phyloP scores from a whole-genome alignment of 2,113 vertebrate species.

The Pachycephala philippinensis region DNA sequence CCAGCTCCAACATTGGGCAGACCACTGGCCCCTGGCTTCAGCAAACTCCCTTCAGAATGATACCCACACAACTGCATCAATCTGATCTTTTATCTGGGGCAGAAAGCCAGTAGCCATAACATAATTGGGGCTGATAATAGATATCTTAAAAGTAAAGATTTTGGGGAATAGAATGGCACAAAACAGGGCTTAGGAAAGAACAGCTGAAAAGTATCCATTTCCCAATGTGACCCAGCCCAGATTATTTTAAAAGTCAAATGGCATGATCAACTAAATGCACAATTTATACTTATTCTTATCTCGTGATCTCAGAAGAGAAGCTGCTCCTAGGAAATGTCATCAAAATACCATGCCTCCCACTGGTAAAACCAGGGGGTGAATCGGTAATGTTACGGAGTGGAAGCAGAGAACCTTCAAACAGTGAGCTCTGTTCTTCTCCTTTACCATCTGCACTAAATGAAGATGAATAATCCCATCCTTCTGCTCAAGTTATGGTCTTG shows the following conservation, averaged over 20 bases:
- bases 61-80: not conserved
- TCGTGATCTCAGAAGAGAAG: conserved; percentile 11
- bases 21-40: accelerated
- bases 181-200: not conserved
- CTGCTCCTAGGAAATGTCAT: conserved; percentile 36
- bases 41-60: not conserved
- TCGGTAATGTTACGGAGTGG: not conserved
- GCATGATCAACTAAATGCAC: not conserved
- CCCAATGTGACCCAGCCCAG: not conserved
- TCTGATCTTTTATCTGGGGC: not conserved
- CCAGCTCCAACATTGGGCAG: accelerated
- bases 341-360: conserved; percentile 52
- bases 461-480: not conserved
- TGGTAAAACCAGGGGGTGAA: not conserved
- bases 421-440: not conserved
- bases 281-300: conserved; percentile 25
- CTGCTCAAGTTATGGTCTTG: not conserved
- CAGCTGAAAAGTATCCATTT: not conserved
- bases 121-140: not conserved
- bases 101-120: not conserved
- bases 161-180: not conserved
- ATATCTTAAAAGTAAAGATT: not conserved
- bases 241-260: conserved; percentile 34
- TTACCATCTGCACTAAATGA: not conserved
- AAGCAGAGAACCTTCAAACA: not conserved